A percentile compares a stretch with the other conserved stretches of the same genome.
These are phyloP conservation scores for Buceros bicornis DNA, from an alignment of 2,797 vertebrate genomes.

Conservation along the genomic window DNA sequence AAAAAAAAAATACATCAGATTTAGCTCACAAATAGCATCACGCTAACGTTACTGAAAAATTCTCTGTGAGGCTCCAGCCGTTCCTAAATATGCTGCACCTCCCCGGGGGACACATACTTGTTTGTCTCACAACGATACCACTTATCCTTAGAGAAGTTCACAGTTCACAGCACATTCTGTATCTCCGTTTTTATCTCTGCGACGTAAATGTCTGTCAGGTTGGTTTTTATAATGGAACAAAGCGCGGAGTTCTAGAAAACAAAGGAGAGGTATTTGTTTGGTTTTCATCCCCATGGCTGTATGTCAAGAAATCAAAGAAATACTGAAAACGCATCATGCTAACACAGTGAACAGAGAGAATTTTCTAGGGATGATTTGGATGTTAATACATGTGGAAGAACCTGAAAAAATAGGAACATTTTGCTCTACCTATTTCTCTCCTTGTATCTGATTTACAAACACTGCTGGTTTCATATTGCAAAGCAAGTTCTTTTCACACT, in stretches of 20 bases:
- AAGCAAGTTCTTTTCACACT: slow-evolving; percentile 23
- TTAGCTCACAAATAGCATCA: not conserved
- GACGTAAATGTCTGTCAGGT: not conserved
- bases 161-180: not conserved
- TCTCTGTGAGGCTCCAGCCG: not conserved
- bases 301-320: slow-evolving; percentile 24
- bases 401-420: not conserved
- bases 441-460: not conserved
- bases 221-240: slow-evolving; percentile 25
- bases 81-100: not conserved
- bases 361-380: not conserved
- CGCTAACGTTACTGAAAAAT: not conserved
- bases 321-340: not conserved
- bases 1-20: not conserved
- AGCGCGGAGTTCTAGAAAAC: not conserved
- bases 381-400: not conserved
- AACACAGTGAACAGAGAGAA: not conserved
- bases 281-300: not conserved
- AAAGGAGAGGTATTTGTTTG: slow-evolving; percentile 15
- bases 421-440: not conserved
- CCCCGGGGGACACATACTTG: not conserved
- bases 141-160: not conserved
- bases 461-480: not conserved
- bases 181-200: not conserved
- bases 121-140: not conserved